Evolutionary conservation across 2,888 invertebrate genomes (phyloP).

Genomic region (Drosophila fungiperda): DNA sequence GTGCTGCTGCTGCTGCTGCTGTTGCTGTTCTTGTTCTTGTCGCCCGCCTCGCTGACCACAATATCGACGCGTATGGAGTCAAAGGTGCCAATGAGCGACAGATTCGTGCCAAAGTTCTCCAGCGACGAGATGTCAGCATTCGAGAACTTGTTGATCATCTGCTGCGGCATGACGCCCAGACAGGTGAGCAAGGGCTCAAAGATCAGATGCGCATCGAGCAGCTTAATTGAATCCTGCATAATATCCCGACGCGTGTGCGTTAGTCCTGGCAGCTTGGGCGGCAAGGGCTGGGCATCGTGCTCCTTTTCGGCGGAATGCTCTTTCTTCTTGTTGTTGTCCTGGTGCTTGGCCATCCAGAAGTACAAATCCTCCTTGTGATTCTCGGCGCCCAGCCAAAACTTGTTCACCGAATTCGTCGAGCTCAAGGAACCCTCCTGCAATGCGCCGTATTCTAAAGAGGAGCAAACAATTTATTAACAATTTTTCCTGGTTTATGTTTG

Average conservation of each 20-base stretch:
- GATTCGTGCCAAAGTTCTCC: conserved; percentile 95
- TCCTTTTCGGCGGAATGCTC: conserved; percentile 85
- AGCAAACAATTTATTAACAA: not conserved
- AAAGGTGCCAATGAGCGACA: conserved; percentile 93
- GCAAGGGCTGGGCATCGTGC: conserved; percentile 85
- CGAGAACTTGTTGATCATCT: conserved; percentile 87
- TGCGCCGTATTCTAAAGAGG: conserved; percentile 89
- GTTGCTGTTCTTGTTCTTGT: conserved; percentile 85
- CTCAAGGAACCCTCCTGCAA: conserved; percentile 91
- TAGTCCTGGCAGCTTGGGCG: conserved; percentile 86
- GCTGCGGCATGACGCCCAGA: conserved; percentile 95
- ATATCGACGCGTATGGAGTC: conserved; percentile 96
- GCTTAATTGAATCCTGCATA: conserved; percentile 92
- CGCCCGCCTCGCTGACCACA: conserved; percentile 94
- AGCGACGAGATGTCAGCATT: conserved; percentile 89
- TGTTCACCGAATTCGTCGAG: conserved; percentile 85
- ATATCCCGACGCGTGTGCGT: conserved; percentile 87
- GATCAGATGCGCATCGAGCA: conserved; percentile 96
- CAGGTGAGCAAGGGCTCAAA: conserved; percentile 96
- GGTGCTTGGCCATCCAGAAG: conserved; percentile 98
- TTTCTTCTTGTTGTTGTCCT: conserved; percentile 85
- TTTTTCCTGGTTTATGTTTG: not conserved
- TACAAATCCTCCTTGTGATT: conserved; percentile 94
- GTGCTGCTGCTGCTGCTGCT: not conserved
- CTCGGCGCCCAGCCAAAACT: conserved; percentile 84